These are phyloP conservation scores for Xiphophorus birchmanni DNA, from an alignment of 2,797 vertebrate species.

Conservation along the genomic window DNA sequence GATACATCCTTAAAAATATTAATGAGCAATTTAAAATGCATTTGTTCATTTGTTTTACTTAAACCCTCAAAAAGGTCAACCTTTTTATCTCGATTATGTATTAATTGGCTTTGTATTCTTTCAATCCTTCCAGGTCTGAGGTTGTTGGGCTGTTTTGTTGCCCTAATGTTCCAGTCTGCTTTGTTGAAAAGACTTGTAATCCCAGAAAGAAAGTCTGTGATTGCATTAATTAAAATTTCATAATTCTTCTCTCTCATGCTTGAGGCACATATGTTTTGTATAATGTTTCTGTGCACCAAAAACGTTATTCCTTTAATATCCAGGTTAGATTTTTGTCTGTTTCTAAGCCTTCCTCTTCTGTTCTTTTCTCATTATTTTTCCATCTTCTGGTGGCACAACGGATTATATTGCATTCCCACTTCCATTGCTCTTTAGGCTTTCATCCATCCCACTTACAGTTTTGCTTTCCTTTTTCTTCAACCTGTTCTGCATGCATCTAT, in stretches of 20 bases:
- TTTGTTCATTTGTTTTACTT: background rate
- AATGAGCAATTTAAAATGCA: background rate
- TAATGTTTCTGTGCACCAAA: background rate
- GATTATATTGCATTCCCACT: slow-evolving; percentile 46
- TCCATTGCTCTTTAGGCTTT: slow-evolving; percentile 53
- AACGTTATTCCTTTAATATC: background rate
- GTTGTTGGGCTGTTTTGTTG: background rate
- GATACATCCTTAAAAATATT: background rate
- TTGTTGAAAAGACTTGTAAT: slow-evolving; percentile 14
- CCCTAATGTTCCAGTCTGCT: slow-evolving; percentile 1
- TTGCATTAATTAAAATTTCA: slow-evolving; percentile 11
- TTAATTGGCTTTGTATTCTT: background rate
- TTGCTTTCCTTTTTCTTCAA: slow-evolving; percentile 52
- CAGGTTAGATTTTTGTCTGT: slow-evolving; percentile 28
- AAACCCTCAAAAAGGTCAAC: background rate
- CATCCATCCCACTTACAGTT: slow-evolving; percentile 64
- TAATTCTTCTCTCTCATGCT: slow-evolving; percentile 19
- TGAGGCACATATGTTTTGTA: slow-evolving; percentile 10
- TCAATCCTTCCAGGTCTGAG: background rate
- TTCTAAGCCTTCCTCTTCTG: slow-evolving; percentile 34
- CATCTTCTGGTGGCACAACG: slow-evolving; percentile 52
- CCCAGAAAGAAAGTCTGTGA: background rate
- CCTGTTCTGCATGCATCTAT: slow-evolving; percentile 69
- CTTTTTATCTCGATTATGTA: background rate
- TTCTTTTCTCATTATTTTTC: slow-evolving; percentile 58